Percentiles rank a stretch among this genome's conserved stretches.
phyloP scores from a whole-genome alignment of 2,888 invertebrate species.

The Hyposoter didymator region DNA sequence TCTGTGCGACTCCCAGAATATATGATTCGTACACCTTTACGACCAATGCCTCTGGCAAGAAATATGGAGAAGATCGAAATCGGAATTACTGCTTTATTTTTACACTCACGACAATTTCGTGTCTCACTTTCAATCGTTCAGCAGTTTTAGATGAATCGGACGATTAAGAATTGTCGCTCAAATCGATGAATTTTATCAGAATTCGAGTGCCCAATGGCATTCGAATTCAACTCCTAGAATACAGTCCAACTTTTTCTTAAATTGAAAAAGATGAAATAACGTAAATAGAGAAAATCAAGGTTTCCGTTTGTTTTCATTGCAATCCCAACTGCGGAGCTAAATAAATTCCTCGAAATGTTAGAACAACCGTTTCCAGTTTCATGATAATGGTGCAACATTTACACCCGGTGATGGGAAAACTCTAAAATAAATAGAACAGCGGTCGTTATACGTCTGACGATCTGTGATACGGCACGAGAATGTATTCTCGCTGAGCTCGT shows the following conservation, averaged over 20 bases:
- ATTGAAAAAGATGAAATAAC: background rate
- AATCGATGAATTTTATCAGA: background rate
- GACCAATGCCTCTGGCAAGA: slow-evolving; percentile 4
- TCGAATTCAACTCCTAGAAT: background rate
- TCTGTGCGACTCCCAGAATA: slow-evolving; percentile 32
- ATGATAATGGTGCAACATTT: background rate
- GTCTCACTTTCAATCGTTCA: background rate
- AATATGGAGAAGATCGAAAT: background rate
- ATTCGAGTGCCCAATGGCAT: background rate
- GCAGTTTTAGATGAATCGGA: background rate
- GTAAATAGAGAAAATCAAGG: background rate
- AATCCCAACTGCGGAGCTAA: background rate
- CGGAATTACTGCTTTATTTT: background rate
- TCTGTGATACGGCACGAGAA: background rate
- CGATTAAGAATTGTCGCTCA: background rate
- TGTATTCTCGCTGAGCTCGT: background rate
- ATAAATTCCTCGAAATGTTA: background rate
- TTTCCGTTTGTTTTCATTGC: background rate
- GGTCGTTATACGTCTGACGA: background rate
- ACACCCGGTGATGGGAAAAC: background rate
- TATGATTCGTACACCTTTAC: slow-evolving; percentile 21
- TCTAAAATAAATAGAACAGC: background rate
- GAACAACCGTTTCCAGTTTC: background rate
- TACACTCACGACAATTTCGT: background rate
- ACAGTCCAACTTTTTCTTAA: background rate